Conservation (phyloP, 2,888 invertebrate genomes). For the Ptychoptera albimana region DNA sequence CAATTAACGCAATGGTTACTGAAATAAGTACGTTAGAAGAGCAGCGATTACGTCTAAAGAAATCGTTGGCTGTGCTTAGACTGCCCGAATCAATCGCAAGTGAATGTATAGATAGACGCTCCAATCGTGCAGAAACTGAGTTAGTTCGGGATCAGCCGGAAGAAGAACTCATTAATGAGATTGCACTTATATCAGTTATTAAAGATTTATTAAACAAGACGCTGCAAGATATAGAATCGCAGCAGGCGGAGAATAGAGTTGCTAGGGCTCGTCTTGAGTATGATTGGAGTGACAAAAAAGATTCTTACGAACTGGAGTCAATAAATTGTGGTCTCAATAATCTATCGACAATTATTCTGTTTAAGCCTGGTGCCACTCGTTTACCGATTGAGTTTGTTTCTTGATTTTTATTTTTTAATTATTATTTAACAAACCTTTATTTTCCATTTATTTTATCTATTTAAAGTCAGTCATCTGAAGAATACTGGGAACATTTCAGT, state of each 20-base stretch:
- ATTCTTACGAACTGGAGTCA: slow-evolving; percentile 62
- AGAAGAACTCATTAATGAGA: slow-evolving; percentile 59
- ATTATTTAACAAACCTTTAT: slow-evolving; percentile 1
- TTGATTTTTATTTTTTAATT: neutral
- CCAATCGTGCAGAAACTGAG: slow-evolving; percentile 53
- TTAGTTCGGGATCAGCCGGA: slow-evolving; percentile 60
- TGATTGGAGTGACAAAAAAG: slow-evolving; percentile 83
- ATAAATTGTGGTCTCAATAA: slow-evolving; percentile 51
- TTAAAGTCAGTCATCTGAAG: slow-evolving; percentile 60
- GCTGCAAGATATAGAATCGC: slow-evolving; percentile 48
- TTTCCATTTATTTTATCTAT: neutral
- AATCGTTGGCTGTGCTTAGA: slow-evolving; percentile 47
- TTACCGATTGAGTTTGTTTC: slow-evolving; percentile 51
- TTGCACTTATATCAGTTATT: slow-evolving; percentile 53
- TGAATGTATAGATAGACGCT: slow-evolving; percentile 56
- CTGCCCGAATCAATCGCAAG: slow-evolving; percentile 59
- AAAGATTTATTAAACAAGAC: slow-evolving; percentile 43
- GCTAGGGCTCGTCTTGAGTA: slow-evolving; percentile 70
- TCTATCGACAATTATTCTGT: slow-evolving; percentile 52
- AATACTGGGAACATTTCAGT: slow-evolving; percentile 74
- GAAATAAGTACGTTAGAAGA: slow-evolving; percentile 53
- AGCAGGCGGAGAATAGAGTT: slow-evolving; percentile 57
- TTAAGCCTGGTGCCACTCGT: slow-evolving; percentile 64
- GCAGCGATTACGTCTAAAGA: slow-evolving; percentile 49
- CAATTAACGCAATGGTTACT: slow-evolving; percentile 48